phyloP scores from a whole-genome alignment of 2,797 vertebrate genomes.

The Avahi laniger region DNA sequence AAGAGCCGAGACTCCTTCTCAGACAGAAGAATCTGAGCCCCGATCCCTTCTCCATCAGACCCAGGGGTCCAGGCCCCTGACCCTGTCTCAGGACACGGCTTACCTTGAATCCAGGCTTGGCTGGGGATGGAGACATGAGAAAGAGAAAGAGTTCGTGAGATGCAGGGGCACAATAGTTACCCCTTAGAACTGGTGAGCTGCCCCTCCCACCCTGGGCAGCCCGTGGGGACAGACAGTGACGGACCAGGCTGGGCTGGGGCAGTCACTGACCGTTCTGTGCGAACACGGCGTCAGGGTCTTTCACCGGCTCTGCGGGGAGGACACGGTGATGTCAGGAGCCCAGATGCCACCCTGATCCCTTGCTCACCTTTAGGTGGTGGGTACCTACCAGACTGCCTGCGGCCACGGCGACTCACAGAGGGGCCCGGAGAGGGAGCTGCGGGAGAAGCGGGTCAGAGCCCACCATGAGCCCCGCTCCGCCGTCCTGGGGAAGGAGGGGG shows the following conservation, averaged over 20 bases:
- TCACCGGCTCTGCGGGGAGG: conserved; percentile 86
- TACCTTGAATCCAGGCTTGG: conserved; percentile 72
- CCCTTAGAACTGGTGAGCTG: not conserved
- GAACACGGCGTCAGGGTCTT: conserved; percentile 81
- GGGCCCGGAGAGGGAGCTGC: conserved; percentile 79
- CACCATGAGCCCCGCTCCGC: not conserved
- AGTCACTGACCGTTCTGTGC: conserved; percentile 83
- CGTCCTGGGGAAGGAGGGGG: not conserved
- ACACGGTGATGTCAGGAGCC: not conserved
- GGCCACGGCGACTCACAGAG: conserved; percentile 82
- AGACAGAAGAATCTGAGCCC: not conserved
- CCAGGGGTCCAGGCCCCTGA: not conserved
- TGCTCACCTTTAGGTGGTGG: not conserved
- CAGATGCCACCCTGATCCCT: not conserved
- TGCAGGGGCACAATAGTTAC: not conserved
- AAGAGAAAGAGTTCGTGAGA: not conserved
- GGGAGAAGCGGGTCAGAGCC: not conserved
- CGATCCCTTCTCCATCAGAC: not conserved
- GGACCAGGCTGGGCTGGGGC: not conserved
- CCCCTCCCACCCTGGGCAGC: not conserved
- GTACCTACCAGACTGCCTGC: conserved; percentile 89
- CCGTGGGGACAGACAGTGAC: not conserved
- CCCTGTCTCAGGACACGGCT: conserved; percentile 4
- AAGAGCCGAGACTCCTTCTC: not conserved
- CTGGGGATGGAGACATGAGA: conserved; percentile 30